Percentiles rank a stretch among this genome's conserved stretches.
Evolutionary conservation across 1,140 invertebrate genomes (phyloP).

Genomic region (Eumaeus atala): DNA sequence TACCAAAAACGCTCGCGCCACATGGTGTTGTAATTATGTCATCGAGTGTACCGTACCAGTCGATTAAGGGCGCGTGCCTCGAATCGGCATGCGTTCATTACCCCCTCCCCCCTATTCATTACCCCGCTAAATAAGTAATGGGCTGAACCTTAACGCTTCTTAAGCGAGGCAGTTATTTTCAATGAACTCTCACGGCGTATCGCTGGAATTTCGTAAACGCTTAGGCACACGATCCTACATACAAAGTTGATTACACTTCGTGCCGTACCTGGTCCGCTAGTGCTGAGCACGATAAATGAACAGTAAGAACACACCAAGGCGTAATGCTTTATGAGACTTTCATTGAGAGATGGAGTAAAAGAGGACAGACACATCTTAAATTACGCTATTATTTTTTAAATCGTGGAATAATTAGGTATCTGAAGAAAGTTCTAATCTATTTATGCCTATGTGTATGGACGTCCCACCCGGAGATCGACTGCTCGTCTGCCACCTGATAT

Average conservation of each 20-base stretch:
- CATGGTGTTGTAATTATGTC: background rate
- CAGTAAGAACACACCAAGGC: background rate
- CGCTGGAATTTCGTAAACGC: conserved; percentile 21
- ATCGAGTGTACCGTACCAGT: conserved; percentile 29
- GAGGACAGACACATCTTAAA: background rate
- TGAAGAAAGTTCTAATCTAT: no score
- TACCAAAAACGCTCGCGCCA: no score
- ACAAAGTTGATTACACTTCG: conserved; percentile 4
- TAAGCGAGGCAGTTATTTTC: conserved; percentile 44
- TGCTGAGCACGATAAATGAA: conserved; percentile 4
- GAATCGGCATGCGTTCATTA: conserved; percentile 60
- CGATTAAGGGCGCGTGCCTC: conserved; percentile 55
- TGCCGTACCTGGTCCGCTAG: background rate
- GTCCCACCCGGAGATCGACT: no score
- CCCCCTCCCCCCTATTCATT: conserved; percentile 53
- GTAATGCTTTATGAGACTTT: background rate
- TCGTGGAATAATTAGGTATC: no score
- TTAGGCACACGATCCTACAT: background rate
- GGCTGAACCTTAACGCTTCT: conserved; percentile 37
- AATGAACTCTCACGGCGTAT: conserved; percentile 34
- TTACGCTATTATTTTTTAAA: no score
- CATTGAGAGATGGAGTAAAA: background rate
- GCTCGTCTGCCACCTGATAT: no score
- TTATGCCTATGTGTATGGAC: no score
- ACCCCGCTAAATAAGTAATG: conserved; percentile 51